phyloP scores from a whole-genome alignment of 2,113 vertebrate species.

The Vanacampus margaritifer region DNA sequence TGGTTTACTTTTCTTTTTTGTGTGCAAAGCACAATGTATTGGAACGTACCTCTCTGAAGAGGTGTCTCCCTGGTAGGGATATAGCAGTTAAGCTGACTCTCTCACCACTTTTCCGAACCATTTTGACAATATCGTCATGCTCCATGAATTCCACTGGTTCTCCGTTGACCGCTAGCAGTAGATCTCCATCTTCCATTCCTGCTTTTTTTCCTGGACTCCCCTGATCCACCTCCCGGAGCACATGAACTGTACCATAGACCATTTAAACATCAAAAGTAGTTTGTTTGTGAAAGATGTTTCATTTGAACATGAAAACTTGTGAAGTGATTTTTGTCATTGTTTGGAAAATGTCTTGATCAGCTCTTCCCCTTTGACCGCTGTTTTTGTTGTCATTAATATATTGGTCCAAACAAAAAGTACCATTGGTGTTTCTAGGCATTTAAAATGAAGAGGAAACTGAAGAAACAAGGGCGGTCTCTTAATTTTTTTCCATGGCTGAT shows the following conservation, averaged over 20 bases:
- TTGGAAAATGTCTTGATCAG: no score
- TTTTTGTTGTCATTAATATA: no score
- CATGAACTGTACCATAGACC: conserved; percentile 71
- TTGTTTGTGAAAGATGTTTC: no score
- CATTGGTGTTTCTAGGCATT: no score
- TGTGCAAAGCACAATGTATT: not conserved
- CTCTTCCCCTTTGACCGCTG: no score
- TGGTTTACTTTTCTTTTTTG: not conserved
- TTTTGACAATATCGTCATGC: conserved; percentile 80
- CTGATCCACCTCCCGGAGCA: conserved; percentile 83
- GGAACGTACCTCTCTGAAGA: conserved; percentile 77
- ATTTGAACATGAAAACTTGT: no score
- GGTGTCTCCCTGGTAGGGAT: conserved; percentile 71
- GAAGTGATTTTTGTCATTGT: no score
- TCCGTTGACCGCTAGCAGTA: conserved; percentile 85
- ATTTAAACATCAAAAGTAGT: no score
- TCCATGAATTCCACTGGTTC: conserved; percentile 77
- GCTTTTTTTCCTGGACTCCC: conserved; percentile 82
- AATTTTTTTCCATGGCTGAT: no score
- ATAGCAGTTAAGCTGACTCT: conserved; percentile 76
- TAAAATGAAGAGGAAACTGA: no score
- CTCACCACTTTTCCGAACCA: conserved; percentile 72
- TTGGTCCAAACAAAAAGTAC: no score
- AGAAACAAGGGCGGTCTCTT: no score
- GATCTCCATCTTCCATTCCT: conserved; percentile 86